A percentile compares a stretch with the other conserved stretches of the same genome.
These are phyloP conservation scores for Hirundichthys speculiger DNA, from an alignment of 2,113 vertebrate species.

Conservation along the genomic window DNA sequence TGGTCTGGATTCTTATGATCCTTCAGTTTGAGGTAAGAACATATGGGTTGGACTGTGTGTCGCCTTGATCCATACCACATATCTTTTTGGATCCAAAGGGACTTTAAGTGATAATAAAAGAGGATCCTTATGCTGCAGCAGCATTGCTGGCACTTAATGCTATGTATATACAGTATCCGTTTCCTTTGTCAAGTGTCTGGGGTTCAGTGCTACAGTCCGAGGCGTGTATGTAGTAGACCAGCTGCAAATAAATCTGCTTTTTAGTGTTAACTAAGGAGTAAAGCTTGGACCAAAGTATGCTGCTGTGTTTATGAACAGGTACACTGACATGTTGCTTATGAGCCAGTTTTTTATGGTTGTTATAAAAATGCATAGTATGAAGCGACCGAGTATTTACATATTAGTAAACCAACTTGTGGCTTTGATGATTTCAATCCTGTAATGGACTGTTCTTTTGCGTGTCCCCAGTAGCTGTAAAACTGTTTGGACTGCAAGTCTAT, in stretches of 20 bases:
- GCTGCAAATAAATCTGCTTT: background rate
- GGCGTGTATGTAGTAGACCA: background rate
- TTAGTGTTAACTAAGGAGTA: background rate
- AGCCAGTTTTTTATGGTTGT: too few relatives aligned
- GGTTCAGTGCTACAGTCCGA: conserved; percentile 10
- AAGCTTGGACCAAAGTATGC: background rate
- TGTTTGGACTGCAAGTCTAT: conserved; percentile 26
- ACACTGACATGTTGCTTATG: too few relatives aligned
- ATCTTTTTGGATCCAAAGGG: conserved; percentile 23
- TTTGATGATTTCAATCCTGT: conserved; percentile 20
- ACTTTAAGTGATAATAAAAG: conserved; percentile 47
- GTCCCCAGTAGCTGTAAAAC: conserved; percentile 51
- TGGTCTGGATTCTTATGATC: conserved; percentile 53
- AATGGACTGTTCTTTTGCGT: conserved; percentile 36
- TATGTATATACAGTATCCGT: conserved; percentile 16
- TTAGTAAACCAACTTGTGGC: background rate
- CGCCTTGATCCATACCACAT: conserved; percentile 7
- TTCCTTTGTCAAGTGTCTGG: conserved; percentile 35
- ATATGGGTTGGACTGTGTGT: conserved; percentile 31
- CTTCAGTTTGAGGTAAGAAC: conserved; percentile 74
- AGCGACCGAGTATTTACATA: too few relatives aligned
- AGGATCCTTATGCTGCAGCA: conserved; percentile 36
- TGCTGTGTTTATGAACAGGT: background rate
- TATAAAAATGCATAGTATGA: too few relatives aligned
- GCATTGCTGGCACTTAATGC: conserved; percentile 46